Evolutionary conservation across 2,113 vertebrate genomes (phyloP), one percentile per base, ranked within the genome.

Genomic region (Osmerus mordax): DNA sequence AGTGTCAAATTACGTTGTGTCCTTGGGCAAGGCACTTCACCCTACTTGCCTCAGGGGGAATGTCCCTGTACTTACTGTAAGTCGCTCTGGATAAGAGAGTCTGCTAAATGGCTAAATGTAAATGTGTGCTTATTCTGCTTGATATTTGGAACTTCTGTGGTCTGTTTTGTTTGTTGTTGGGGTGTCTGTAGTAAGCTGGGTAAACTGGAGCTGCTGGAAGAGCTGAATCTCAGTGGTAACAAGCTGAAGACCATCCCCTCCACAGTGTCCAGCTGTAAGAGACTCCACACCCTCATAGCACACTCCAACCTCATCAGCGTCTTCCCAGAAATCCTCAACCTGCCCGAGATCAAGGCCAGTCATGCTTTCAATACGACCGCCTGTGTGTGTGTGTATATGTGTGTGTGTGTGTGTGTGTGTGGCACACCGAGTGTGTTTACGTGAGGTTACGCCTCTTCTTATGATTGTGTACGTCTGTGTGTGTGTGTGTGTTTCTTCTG

Each of bases 171-270:
- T 11, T 56, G 32, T 15, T 41, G 60, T 71, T 15, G 63, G 3
- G 81, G 19, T 78, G 28, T 72, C 36, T 79, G 70, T 52, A 98
- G 97, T 88, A 98, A 99, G 86, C 90, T 98, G 72, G 95, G 94
- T 89, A 98, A 96, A 70, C 87, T 99, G 88, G 96, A 98, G 77
- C 89, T 92, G 19, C 87, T 99, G 84, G 97, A 99, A 84, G 97
- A 99, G 87, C 89, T 99, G 60, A 97, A 99, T 84, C 84, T 99
- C 72, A 98, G 96, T 76, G 95, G 97, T 65, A 99, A 99, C 91
- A 96, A 95, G 75, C 90, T 99, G 78, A 98, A 96, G 92, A 92
- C 93, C 9, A 94, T 99, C 85, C 97, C 97, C 61, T 98, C 96
- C 69, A 99, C 97, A 0, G 94, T 99, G 80, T 94, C 95, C 73